Percentiles rank a stretch among this genome's conserved stretches.
These are phyloP conservation scores for Acipenser transmontanus DNA, from an alignment of 2,797 vertebrate species.

Conservation along the genomic window DNA sequence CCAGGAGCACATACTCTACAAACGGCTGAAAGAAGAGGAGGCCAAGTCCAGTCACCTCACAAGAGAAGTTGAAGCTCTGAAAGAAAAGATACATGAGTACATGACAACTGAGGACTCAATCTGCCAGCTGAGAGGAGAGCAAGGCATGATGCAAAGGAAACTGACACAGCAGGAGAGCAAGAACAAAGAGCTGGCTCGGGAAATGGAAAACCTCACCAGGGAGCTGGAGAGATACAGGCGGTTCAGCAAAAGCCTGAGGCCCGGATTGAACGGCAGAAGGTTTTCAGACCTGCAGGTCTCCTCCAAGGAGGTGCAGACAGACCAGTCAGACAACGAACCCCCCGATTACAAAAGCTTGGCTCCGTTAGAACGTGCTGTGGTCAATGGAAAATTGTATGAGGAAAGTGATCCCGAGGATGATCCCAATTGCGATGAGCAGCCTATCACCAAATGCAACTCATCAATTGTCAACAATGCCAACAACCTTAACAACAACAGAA, in stretches of 20 bases:
- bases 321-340: conserved; percentile 65
- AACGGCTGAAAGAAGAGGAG: conserved; percentile 86
- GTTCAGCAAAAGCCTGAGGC: conserved; percentile 82
- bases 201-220: conserved; percentile 84
- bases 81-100: conserved; percentile 91
- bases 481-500: conserved; percentile 69
- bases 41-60: conserved; percentile 83
- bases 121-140: conserved; percentile 80
- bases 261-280: conserved; percentile 77
- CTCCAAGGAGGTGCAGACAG: conserved; percentile 92
- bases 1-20: conserved; percentile 82
- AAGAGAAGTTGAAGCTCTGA: conserved; percentile 81
- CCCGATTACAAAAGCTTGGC: conserved; percentile 68
- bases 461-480: conserved; percentile 61
- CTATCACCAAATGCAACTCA: conserved; percentile 60
- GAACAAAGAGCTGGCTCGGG: conserved; percentile 83
- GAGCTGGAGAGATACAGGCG: conserved; percentile 83
- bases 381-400: conserved; percentile 78
- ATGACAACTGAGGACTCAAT: conserved; percentile 85
- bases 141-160: conserved; percentile 79
- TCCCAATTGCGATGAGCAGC: conserved; percentile 63
- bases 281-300: conserved; percentile 84
- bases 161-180: conserved; percentile 86
- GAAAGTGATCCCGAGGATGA: conserved; percentile 70
- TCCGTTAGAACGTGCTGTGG: conserved; percentile 68